Conservation (phyloP, 2,888 invertebrate species). For the Xestobium rufovillosum region DNA sequence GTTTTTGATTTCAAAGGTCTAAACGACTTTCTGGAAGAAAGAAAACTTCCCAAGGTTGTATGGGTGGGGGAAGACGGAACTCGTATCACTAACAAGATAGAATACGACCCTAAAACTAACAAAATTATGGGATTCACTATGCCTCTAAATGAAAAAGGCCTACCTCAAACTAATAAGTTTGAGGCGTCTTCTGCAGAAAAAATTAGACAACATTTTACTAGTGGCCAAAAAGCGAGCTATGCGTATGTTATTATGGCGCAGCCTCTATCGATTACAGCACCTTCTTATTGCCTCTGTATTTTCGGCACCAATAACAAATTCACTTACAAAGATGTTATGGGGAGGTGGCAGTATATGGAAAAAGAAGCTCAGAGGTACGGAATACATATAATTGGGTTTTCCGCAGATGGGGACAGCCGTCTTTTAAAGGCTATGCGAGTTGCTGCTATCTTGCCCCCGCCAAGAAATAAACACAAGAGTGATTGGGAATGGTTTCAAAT, state of each 20-base stretch:
- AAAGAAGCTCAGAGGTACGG: conserved; percentile 4
- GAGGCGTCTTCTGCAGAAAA: conserved; percentile 19
- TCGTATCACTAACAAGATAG: conserved; percentile 21
- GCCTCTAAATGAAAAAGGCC: conserved; percentile 20
- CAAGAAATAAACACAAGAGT: conserved; percentile 1
- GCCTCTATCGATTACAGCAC: too few relatives aligned
- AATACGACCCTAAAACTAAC: conserved; percentile 23
- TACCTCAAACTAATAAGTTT: conserved; percentile 19
- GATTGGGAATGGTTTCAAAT: conserved; percentile 13
- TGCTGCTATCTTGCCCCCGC: conserved; percentile 16
- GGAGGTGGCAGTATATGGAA: conserved; percentile 10
- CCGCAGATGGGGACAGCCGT: conserved; percentile 26
- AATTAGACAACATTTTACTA: conserved; percentile 19
- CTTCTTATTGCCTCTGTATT: conserved; percentile 10
- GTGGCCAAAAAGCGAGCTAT: conserved; percentile 16
- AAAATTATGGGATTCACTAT: conserved; percentile 25
- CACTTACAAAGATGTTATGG: conserved; percentile 6
- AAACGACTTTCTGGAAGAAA: conserved; percentile 11
- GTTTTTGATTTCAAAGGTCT: conserved; percentile 17
- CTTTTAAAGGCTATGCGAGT: conserved; percentile 26
- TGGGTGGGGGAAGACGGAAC: conserved; percentile 25
- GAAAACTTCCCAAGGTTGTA: conserved; percentile 19
- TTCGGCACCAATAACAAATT: conserved; percentile 12
- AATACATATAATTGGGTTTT: conserved; percentile 18
- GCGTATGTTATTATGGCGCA: conserved; percentile 24